phyloP scores from a whole-genome alignment of 1,140 invertebrate genomes.

The Schlechtendalia chinensis region DNA sequence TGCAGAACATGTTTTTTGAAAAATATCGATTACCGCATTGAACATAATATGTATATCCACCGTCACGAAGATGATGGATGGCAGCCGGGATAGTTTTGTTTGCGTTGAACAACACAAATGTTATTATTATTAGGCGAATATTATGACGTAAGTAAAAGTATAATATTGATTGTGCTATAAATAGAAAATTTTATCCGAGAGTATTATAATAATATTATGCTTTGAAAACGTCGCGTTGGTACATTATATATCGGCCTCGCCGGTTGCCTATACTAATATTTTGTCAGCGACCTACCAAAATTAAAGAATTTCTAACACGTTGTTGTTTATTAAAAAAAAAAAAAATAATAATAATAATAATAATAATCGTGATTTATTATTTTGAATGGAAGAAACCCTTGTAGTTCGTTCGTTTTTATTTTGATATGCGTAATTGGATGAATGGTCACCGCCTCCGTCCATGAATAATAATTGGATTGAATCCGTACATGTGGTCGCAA shows the following conservation, averaged over 20 bases:
- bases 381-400: not conserved
- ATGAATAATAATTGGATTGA: constrained; percentile 33
- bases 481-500: not conserved
- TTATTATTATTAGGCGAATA: too few species aligned
- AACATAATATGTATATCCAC: not conserved
- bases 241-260: not conserved
- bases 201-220: not conserved
- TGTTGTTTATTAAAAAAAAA: too few species aligned
- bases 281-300: too few species aligned
- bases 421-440: constrained; percentile 14
- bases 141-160: not conserved
- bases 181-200: not conserved
- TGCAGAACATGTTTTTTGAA: not conserved
- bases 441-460: not conserved
- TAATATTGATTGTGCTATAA: not conserved
- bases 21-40: not conserved
- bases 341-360: too few species aligned
- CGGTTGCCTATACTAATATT: not conserved
- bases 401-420: constrained; percentile 12
- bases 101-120: not conserved
- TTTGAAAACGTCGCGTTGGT: not conserved
- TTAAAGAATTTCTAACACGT: too few species aligned
- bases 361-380: too few species aligned
- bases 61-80: constrained; percentile 1
- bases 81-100: constrained; percentile 28